Percentiles rank a stretch among this genome's conserved stretches.
These are phyloP conservation scores for Diacarnus erythraeanus DNA, from an alignment of 37 sponge, comb jelly and placozoan genomes.

Conservation along the genomic window DNA sequence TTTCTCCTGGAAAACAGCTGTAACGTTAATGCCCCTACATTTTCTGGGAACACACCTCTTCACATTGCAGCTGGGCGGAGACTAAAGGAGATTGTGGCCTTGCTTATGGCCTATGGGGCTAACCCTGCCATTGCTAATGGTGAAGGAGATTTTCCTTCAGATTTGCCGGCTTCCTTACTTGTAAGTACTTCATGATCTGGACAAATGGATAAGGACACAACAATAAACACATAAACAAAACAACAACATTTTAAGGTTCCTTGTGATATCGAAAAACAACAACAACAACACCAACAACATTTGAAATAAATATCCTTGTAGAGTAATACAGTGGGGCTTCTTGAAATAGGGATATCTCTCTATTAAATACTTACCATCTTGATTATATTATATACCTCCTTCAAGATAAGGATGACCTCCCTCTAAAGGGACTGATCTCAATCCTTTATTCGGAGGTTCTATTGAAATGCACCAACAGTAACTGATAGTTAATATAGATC, in stretches of 20 bases:
- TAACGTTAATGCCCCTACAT: conserved; percentile 75
- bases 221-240: background rate
- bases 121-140: conserved; percentile 81
- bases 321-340: too few relatives aligned
- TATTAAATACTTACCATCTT: too few relatives aligned
- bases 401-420: too few relatives aligned
- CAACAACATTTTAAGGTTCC: background rate
- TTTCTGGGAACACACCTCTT: conserved; percentile 85
- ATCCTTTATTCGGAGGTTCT: too few relatives aligned
- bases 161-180: conserved; percentile 73
- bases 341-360: too few relatives aligned
- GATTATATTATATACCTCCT: too few relatives aligned
- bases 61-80: conserved; percentile 83
- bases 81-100: conserved; percentile 85
- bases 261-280: background rate
- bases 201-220: too few relatives aligned
- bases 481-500: too few relatives aligned
- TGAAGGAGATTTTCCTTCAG: conserved; percentile 80
- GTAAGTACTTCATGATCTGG: too few relatives aligned
- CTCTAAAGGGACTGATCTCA: too few relatives aligned
- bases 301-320: too few relatives aligned
- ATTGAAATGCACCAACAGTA: too few relatives aligned
- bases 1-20: conserved; percentile 67
- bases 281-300: background rate
- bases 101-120: conserved; percentile 85